Conservation (phyloP, 2,113 vertebrate species). For the Elephas maximus region DNA sequence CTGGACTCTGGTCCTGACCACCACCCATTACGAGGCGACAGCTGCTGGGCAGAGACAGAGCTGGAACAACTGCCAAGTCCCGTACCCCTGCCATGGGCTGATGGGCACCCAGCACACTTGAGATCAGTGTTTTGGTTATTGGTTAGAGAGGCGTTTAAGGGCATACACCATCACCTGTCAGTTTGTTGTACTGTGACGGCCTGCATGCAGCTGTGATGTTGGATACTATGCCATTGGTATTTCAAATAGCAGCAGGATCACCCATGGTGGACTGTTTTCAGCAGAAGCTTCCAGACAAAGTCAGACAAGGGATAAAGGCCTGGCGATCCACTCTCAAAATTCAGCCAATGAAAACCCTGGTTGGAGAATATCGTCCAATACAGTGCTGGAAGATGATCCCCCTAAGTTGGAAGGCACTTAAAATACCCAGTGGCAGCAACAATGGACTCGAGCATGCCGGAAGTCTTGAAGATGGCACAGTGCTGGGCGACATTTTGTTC, state of each 20-base stretch:
- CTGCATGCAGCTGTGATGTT: not conserved
- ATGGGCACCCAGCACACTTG: rapidly evolving
- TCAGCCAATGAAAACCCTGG: not conserved
- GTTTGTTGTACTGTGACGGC: not conserved
- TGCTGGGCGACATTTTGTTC: not conserved
- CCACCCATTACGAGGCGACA: rapidly evolving
- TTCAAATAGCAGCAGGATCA: not conserved
- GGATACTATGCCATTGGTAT: not conserved
- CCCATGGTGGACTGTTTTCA: not conserved
- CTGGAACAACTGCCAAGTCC: rapidly evolving
- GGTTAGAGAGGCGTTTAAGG: not conserved
- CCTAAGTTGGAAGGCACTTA: not conserved
- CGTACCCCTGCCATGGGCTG: not conserved
- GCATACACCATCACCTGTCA: not conserved
- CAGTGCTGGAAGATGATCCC: not conserved
- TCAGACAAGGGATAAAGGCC: not conserved
- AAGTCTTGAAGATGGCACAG: not conserved
- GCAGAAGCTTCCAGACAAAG: not conserved
- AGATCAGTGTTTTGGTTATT: not conserved
- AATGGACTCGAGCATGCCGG: too few relatives aligned
- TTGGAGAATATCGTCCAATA: not conserved
- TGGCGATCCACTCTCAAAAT: not conserved
- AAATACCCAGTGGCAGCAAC: not conserved
- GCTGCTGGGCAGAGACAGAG: not conserved
- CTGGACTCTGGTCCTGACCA: rapidly evolving